A percentile compares a stretch with the other conserved stretches of the same genome.
Evolutionary conservation across 2,888 invertebrate genomes (phyloP).

Genomic region (Pachliopta kotzebuea): DNA sequence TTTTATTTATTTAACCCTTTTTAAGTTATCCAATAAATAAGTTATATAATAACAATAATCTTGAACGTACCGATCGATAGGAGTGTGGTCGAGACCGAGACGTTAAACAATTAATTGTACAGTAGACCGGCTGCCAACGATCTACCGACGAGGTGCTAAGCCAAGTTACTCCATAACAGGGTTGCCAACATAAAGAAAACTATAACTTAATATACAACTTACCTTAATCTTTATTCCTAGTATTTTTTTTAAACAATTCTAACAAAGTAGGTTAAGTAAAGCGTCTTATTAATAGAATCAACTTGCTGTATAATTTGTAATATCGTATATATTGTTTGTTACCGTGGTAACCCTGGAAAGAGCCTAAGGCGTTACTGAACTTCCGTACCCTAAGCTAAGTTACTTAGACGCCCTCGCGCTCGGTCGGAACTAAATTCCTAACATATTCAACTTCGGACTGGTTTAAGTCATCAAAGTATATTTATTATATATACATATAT

Average conservation of each 20-base stretch:
- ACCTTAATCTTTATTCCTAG: too few species aligned
- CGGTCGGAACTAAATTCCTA: neutral
- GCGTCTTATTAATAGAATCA: too few species aligned
- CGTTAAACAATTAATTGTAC: slow-evolving; percentile 26
- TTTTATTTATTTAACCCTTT: too few species aligned
- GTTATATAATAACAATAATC: neutral
- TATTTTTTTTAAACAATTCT: too few species aligned
- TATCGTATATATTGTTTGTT: neutral
- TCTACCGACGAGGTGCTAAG: slow-evolving; percentile 23
- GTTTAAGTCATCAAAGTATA: neutral
- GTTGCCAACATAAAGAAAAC: slow-evolving; percentile 6
- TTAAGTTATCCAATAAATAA: neutral
- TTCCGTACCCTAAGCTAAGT: slow-evolving; percentile 22
- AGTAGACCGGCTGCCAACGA: slow-evolving; percentile 11
- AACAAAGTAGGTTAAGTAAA: too few species aligned
- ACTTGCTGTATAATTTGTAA: neutral
- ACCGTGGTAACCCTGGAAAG: slow-evolving; percentile 8
- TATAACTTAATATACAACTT: neutral
- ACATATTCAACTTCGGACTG: slow-evolving; percentile 2
- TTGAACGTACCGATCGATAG: slow-evolving; percentile 12
- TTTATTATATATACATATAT: neutral
- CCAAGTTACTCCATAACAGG: slow-evolving; percentile 7
- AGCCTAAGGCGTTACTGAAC: slow-evolving; percentile 18
- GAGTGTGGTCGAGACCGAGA: slow-evolving; percentile 11
- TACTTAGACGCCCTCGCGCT: slow-evolving; percentile 12